These are phyloP conservation scores for Melolontha melolontha DNA, from an alignment of 2,888 invertebrate species.

Conservation along the genomic window DNA sequence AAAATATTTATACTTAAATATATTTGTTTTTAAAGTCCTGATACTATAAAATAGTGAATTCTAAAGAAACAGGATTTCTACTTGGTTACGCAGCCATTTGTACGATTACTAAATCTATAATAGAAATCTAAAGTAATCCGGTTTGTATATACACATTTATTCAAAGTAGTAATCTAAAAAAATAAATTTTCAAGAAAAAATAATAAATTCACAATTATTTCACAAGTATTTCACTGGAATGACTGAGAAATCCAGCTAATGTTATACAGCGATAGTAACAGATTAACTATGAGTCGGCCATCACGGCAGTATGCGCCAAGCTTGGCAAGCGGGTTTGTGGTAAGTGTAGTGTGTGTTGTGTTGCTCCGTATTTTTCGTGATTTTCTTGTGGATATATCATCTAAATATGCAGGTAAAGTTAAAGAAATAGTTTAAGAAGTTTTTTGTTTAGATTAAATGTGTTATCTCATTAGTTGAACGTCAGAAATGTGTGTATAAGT, in stretches of 20 bases:
- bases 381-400: constrained; percentile 65
- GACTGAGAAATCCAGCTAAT: constrained; percentile 5
- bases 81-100: constrained; percentile 50
- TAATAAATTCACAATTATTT: constrained; percentile 42
- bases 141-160: constrained; percentile 36
- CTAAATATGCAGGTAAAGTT: constrained; percentile 65
- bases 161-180: constrained; percentile 41
- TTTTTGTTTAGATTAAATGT: constrained; percentile 7
- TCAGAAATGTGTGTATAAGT: constrained; percentile 47
- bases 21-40: background rate
- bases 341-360: constrained; percentile 67
- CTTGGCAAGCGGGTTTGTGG: constrained; percentile 61
- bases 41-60: constrained; percentile 4
- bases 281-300: constrained; percentile 39
- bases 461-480: constrained; percentile 42
- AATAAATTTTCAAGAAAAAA: constrained; percentile 40
- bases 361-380: constrained; percentile 65
- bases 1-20: background rate
- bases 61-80: constrained; percentile 22
- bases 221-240: constrained; percentile 24
- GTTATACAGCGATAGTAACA: constrained; percentile 25
- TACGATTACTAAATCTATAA: constrained; percentile 50
- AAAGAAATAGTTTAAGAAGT: constrained; percentile 17
- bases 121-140: constrained; percentile 48
- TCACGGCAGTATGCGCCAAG: constrained; percentile 44